Evolutionary conservation across 2,797 vertebrate genomes (phyloP), one percentile per base, ranked within the genome.

Genomic region (Megalops cyprinoides): DNA sequence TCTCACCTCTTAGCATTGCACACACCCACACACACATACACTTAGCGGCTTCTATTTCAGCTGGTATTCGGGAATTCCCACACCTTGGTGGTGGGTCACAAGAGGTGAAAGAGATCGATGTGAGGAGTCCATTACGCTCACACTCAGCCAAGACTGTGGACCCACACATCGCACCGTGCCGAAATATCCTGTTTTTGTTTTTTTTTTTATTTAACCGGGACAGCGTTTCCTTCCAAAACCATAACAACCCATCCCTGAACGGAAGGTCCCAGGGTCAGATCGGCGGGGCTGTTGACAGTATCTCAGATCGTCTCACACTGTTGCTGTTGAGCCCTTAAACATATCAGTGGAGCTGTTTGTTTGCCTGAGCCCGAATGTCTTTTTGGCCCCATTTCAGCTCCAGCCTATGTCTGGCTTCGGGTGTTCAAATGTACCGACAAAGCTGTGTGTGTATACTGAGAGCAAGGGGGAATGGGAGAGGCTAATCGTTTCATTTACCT

Each of bases 351-450:
- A 23, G 25, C 20, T 0, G 37, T 39, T 39, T 44, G 28, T 44
- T 37, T 42, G n/a, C 42, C 20, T 42, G 67, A 71, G 65, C 2
- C 6, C 2, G 60, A 15, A 65, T 71, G 6, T 20, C 23, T 71
- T 71, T 44, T 39, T 23, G 67, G 34, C 2, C 62, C 60, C 31
- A 28, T 34, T 60, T 65, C 20, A 37, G 65, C 18, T 69, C 15
- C 37, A 69, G 5, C 37, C 62, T 18, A 14, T 69, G 34, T 23
- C 65, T 39, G 23, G 5, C 31, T 91, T 79, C 86, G 87, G 89
- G 90, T 91, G 87, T 88, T 90, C 81, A 85, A 88, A 88, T 92
- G 89, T 91, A 91, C 89, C 87, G 92, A 94, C 92, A 93, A 92
- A 81, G 87, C 81, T 88, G 91, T 92, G 88, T 89, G 90, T 87